A percentile compares a stretch with the other conserved stretches of the same genome.
phyloP scores from a whole-genome alignment of 2,113 vertebrate genomes.

The Apaloderma vittatum region DNA sequence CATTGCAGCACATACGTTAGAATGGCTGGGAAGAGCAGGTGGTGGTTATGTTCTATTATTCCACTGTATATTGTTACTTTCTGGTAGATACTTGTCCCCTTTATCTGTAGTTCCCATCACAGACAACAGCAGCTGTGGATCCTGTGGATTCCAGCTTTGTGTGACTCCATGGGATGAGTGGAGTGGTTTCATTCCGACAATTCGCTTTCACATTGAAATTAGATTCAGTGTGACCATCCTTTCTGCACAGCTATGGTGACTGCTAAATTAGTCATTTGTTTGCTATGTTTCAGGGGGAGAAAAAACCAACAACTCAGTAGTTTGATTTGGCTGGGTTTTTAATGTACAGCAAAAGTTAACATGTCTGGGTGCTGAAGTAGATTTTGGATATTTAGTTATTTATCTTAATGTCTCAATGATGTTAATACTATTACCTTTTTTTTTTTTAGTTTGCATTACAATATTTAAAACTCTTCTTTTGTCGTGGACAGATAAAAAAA shows the following conservation, averaged over 20 bases:
- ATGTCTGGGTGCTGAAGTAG: not conserved
- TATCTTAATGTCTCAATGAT: not conserved
- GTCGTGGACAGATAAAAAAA: not conserved
- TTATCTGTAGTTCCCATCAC: not conserved
- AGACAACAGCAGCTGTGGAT: not conserved
- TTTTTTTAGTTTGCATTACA: not conserved
- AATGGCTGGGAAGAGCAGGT: not conserved
- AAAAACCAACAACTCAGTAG: not conserved
- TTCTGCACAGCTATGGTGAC: not conserved
- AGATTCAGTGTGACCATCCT: not conserved
- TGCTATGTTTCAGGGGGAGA: not conserved
- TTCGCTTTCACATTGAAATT: not conserved
- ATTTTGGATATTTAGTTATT: too few species aligned
- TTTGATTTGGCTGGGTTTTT: not conserved
- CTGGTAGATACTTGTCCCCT: not conserved
- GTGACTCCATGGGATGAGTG: not conserved
- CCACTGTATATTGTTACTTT: not conserved
- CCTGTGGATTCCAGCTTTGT: not conserved
- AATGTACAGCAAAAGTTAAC: not conserved
- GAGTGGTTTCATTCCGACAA: constrained; percentile 6
- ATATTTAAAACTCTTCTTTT: not conserved
- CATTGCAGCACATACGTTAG: not conserved
- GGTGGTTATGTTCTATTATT: not conserved
- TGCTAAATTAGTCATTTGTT: not conserved
- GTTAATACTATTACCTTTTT: not conserved